A percentile compares a stretch with the other conserved stretches of the same genome.
These are phyloP conservation scores for Parnassius smintheus DNA, from an alignment of 2,888 invertebrate species.

Conservation along the genomic window DNA sequence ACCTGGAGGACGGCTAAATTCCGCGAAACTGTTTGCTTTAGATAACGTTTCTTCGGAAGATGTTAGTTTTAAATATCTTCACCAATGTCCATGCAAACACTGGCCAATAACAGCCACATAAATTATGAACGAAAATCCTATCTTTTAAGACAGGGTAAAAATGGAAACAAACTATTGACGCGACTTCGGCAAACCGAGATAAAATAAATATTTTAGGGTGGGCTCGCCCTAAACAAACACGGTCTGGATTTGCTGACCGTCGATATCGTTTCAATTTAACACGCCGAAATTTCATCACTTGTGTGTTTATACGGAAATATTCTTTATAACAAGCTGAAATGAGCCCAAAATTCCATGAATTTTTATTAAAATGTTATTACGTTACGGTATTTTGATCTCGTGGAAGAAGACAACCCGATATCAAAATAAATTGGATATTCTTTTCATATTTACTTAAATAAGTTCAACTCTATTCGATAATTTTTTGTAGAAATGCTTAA, in stretches of 20 bases:
- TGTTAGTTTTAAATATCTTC: conserved; percentile 72
- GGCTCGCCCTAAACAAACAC: conserved; percentile 79
- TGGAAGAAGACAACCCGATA: conserved; percentile 41
- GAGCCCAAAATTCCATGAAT: conserved; percentile 37
- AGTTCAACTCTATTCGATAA: neutral
- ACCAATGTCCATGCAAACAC: conserved; percentile 60
- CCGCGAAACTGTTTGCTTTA: conserved; percentile 72
- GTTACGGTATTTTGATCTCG: conserved; percentile 41
- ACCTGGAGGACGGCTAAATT: conserved; percentile 56
- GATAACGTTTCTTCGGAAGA: conserved; percentile 70
- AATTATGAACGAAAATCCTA: conserved; percentile 73
- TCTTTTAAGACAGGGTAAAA: conserved; percentile 69
- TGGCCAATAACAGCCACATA: conserved; percentile 61
- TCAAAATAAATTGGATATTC: conserved; percentile 57
- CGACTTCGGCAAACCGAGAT: conserved; percentile 79
- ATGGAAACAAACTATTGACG: conserved; percentile 78
- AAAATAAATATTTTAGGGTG: conserved; percentile 82
- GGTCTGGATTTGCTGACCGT: conserved; percentile 78
- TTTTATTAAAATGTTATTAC: conserved; percentile 28
- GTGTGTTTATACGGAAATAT: conserved; percentile 43
- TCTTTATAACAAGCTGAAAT: conserved; percentile 42
- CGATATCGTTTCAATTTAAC: conserved; percentile 81
- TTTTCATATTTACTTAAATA: conserved; percentile 38
- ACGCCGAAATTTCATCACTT: conserved; percentile 74
- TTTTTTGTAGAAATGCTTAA: neutral